These are phyloP conservation scores for Hirtodrosophila trivittata DNA, from an alignment of 2,888 invertebrate genomes.

Conservation along the genomic window DNA sequence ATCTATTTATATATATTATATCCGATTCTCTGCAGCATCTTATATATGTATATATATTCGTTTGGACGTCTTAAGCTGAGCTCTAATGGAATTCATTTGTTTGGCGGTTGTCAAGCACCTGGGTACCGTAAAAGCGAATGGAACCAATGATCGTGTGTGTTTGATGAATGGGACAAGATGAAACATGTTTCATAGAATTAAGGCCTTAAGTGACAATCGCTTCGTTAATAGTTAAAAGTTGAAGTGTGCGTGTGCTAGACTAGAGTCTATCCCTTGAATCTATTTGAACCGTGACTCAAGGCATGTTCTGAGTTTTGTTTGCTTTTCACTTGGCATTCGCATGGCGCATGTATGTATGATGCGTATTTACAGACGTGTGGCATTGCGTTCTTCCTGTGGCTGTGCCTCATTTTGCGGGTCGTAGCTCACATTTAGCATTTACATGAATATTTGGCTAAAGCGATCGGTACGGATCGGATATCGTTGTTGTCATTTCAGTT, in stretches of 20 bases:
- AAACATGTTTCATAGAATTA: slow-evolving; percentile 33
- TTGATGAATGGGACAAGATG: slow-evolving; percentile 42
- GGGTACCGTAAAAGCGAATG: slow-evolving; percentile 33
- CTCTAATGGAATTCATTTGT: slow-evolving; percentile 65
- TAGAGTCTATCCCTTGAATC: not conserved
- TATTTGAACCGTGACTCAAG: slow-evolving; percentile 2
- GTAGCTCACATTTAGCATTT: slow-evolving; percentile 43
- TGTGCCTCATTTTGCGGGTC: slow-evolving; percentile 24
- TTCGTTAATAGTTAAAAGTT: slow-evolving; percentile 27
- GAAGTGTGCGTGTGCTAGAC: too few species aligned
- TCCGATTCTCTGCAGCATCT: too few species aligned
- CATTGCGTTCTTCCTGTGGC: slow-evolving; percentile 77
- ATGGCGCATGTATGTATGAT: slow-evolving; percentile 44
- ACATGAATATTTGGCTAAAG: slow-evolving; percentile 70
- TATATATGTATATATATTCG: not conserved
- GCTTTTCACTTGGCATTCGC: slow-evolving; percentile 53
- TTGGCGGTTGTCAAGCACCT: slow-evolving; percentile 35
- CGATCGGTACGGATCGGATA: slow-evolving; percentile 21
- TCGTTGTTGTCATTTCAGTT: slow-evolving; percentile 1
- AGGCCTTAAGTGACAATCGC: slow-evolving; percentile 32
- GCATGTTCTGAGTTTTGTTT: slow-evolving; percentile 35
- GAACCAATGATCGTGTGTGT: slow-evolving; percentile 28
- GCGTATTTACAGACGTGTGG: slow-evolving; percentile 54
- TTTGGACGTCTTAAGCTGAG: slow-evolving; percentile 15
- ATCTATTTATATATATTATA: too few species aligned